Conservation (phyloP, 2,888 invertebrate genomes). For the Zygothrica quintamaculata region DNA sequence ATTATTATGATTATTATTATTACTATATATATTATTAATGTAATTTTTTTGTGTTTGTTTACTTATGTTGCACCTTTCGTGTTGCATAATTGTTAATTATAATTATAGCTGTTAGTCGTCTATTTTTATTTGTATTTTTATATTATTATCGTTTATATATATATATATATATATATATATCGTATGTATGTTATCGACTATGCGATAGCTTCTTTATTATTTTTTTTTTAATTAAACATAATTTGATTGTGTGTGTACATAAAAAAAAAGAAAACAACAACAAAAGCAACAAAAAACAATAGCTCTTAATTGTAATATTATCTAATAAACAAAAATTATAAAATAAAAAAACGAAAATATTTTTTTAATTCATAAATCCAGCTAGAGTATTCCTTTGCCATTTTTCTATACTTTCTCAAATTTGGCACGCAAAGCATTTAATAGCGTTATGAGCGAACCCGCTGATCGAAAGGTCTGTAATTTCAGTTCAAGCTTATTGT, state of each 20-base stretch:
- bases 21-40: slow-evolving; percentile 14
- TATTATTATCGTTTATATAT: slow-evolving; percentile 32
- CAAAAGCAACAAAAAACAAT: slow-evolving; percentile 26
- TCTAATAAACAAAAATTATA: slow-evolving; percentile 40
- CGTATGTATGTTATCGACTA: slow-evolving; percentile 38
- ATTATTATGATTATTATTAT: slow-evolving; percentile 35
- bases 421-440: slow-evolving; percentile 46
- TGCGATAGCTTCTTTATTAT: slow-evolving; percentile 41
- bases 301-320: slow-evolving; percentile 68
- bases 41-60: slow-evolving; percentile 54
- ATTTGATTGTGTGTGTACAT: slow-evolving; percentile 72
- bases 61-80: slow-evolving; percentile 45
- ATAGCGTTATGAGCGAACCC: slow-evolving; percentile 52
- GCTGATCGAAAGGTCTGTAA: slow-evolving; percentile 53
- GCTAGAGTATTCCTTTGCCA: not conserved
- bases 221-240: slow-evolving; percentile 65
- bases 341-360: slow-evolving; percentile 17
- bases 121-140: slow-evolving; percentile 45
- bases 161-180: slow-evolving; percentile 44
- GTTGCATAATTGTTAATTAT: slow-evolving; percentile 52
- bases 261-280: slow-evolving; percentile 52
- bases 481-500: too few species aligned
- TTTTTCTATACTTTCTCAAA: slow-evolving; percentile 16
- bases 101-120: slow-evolving; percentile 58
- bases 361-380: too few species aligned